Base-by-base conservation (phyloP, 2,113 vertebrate genomes). In the Oncorhynchus kisutch region DNA sequence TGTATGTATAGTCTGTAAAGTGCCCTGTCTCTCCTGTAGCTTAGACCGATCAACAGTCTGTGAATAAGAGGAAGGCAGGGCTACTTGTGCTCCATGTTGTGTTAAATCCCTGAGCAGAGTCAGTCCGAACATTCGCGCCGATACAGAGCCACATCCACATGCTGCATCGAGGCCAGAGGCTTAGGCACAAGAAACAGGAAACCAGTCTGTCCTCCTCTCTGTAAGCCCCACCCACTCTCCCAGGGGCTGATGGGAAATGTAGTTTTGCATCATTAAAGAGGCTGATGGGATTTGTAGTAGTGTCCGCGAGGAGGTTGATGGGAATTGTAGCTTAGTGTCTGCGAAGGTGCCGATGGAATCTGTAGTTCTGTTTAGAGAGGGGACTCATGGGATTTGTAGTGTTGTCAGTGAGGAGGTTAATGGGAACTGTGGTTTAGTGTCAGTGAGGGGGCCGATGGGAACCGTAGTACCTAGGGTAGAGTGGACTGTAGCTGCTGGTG, bases 61-160 rank as follows among this genome's bases (percentile, higher is more conserved):
- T 78, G 76, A 85, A 81, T 77, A 78, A 81, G 82, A 88, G 82
- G 77, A 90, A 86, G 87, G 82, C 79, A 16, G 75, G 85, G 83
- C 77, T 79, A 16, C 86, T 91, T 93, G 93, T 93, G 92, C 93
- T 91, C 89, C 91, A 87, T 75, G 27, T 79, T 75, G 27, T 79
- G 79, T 90, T 81, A 87, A 91, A 92, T 94, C 93, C 93, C 92
- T 94, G 93, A 94, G 92, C 83, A 87, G 89, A 84, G 90, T 90
- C 88, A 88, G 72, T 79, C 3, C 5, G 80, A 86, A 89, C 82
- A 87, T 83, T 90, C 82, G 85, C 73, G 83, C 85, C 76, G 16
- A 54, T 16, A 54, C 51, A 54, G 51, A 54, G 51, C 5, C 51
- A 18, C 12, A 54, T 54, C 51, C 51, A 54, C 51, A 54, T 18